Base-by-base conservation (phyloP, 2,888 invertebrate species). In the Scaptomyza reducta region DNA sequence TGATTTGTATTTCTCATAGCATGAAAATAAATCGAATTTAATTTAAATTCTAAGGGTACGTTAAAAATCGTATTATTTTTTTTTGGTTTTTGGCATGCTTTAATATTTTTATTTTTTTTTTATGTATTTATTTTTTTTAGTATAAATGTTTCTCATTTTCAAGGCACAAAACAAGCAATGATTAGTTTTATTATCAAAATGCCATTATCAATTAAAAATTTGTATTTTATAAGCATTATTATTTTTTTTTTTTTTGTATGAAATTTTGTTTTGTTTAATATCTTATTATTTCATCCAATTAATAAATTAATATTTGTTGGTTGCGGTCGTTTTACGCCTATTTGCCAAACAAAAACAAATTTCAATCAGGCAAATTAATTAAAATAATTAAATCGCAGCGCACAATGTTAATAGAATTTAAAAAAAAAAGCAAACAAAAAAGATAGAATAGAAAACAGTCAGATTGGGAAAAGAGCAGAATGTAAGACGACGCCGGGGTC, bases 361-460 rank as follows among this genome's bases (percentile, higher is more conserved):
- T 88, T 88, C 80, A 89, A 89, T 87, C 89, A 87, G 89, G 87
- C 87, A 88, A 77, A 70, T 75, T 55, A 80, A 80, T 70, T 63
- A 1, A 25, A 63, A n/a, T 35, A 80, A 75, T 73, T 83, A 79
- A 85, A 80, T 67, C 69, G 64, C 80, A 67, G 66, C 61, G 67
- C 62, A 59, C 45, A 60, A 66, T 55, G 74, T 74, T 77, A 74
- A 72, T 59, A 46, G 58, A 68, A 42, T 33, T n/a, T 31, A n/a
- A 18, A 42, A 46, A 47, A 46, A 58, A 18, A 55, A 60, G 2
- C 14, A 9, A 42, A 46, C 27, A 44, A 10, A 47, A 45, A 29
- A 6, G 16, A 45, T 2, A 62, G 31, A 46, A n/a, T 40, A 40
- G 3, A 18, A 22, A 51, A 44, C 55, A n/a, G 22, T 22, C 22